Evolutionary conservation across 2,113 vertebrate species (phyloP).

Genomic region (Hippocampus guttulatus): DNA sequence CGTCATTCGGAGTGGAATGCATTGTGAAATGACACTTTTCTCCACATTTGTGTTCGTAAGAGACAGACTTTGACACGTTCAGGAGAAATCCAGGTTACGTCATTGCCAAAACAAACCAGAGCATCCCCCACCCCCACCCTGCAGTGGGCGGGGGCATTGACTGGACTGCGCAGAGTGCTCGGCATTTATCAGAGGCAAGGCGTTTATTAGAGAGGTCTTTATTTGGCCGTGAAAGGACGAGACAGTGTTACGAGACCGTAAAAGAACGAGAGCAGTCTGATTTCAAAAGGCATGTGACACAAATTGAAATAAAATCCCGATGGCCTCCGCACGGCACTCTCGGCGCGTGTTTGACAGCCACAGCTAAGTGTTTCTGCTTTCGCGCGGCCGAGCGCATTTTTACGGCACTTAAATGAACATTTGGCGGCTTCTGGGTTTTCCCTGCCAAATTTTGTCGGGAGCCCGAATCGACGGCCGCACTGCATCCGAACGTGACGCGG

Average conservation of each 20-base stretch:
- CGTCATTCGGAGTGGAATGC: not conserved
- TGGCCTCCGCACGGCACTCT: constrained; percentile 28
- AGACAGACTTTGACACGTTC: not conserved
- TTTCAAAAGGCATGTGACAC: not conserved
- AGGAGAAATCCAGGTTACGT: not conserved
- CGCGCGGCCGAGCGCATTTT: constrained; percentile 52
- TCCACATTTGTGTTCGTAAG: not conserved
- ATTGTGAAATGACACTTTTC: not conserved
- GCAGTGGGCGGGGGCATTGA: not conserved
- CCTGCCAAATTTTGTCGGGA: constrained; percentile 44
- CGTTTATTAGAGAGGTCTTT: not conserved
- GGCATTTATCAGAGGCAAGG: not conserved
- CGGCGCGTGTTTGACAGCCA: constrained; percentile 42
- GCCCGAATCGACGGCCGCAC: constrained; percentile 35
- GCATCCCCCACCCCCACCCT: too few species aligned
- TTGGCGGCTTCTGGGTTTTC: constrained; percentile 45
- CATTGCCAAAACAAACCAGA: not conserved
- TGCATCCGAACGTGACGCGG: not conserved
- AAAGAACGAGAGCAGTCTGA: constrained; percentile 27
- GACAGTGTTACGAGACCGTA: constrained; percentile 7
- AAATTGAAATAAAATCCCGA: constrained; percentile 30
- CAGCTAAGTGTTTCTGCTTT: constrained; percentile 28
- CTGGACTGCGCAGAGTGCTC: not conserved
- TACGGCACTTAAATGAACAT: constrained; percentile 60
- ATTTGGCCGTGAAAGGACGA: not conserved